These are phyloP conservation scores for Danaus chrysippus DNA, from an alignment of 2,888 invertebrate genomes.

Conservation along the genomic window DNA sequence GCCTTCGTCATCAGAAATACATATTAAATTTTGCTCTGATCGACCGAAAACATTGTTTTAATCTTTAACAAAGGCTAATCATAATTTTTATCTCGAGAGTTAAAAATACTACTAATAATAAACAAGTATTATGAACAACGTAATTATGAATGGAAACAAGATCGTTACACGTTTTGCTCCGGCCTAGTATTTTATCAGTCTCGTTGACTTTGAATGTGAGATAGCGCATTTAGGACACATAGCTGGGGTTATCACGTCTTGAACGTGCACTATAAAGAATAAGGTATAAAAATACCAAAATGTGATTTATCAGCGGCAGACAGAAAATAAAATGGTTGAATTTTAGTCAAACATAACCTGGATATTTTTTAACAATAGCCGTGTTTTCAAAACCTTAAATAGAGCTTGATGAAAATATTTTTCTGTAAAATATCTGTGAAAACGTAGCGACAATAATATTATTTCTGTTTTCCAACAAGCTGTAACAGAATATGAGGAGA, in stretches of 20 bases:
- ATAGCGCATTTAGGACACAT: slow-evolving; percentile 42
- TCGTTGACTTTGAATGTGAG: slow-evolving; percentile 45
- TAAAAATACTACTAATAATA: not conserved
- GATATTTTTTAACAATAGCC: not conserved
- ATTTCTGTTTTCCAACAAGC: not conserved
- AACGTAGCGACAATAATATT: not conserved
- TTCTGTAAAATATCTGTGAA: not conserved
- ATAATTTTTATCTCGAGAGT: not conserved
- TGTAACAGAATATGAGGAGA: not conserved
- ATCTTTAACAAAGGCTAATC: no score
- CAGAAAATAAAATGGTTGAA: not conserved
- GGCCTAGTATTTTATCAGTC: slow-evolving; percentile 32
- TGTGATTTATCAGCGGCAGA: slow-evolving; percentile 5
- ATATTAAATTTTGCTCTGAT: no score
- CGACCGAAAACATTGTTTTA: no score
- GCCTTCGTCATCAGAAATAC: no score
- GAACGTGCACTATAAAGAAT: not conserved
- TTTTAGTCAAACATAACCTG: not conserved
- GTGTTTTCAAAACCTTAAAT: not conserved
- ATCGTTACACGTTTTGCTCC: slow-evolving; percentile 15
- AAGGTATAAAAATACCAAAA: slow-evolving; percentile 10
- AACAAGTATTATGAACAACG: slow-evolving; percentile 29
- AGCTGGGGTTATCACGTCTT: slow-evolving; percentile 24
- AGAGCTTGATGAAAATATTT: not conserved
- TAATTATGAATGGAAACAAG: slow-evolving; percentile 12